Percentiles rank a stretch among this genome's conserved stretches.
phyloP scores from a whole-genome alignment of 2,113 vertebrate species.

The Pyrgilauda ruficollis region DNA sequence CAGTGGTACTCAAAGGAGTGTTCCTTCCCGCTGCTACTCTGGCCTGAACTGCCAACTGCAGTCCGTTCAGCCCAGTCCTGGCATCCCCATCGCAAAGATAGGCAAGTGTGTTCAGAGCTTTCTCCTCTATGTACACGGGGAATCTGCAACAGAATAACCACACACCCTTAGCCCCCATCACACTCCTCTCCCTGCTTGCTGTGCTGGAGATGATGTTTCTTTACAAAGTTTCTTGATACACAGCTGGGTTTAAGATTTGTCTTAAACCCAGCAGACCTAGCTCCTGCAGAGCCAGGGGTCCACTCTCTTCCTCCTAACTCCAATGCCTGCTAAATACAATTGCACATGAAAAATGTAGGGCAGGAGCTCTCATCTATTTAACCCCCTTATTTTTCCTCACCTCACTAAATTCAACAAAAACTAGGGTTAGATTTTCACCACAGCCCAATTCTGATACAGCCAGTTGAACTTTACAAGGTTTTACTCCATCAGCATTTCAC shows the following conservation, averaged over 20 bases:
- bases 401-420: background rate
- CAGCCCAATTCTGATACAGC: background rate
- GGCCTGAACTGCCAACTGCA: constrained; percentile 92
- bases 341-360: background rate
- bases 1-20: background rate
- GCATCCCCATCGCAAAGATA: constrained; percentile 94
- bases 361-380: background rate
- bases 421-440: background rate
- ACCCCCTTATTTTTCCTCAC: background rate
- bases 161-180: background rate
- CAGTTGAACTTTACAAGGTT: background rate
- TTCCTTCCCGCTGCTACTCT: constrained; percentile 67
- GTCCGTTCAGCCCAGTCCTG: constrained; percentile 85
- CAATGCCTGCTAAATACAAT: background rate
- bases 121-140: constrained; percentile 83
- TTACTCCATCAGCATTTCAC: background rate
- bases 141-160: constrained; percentile 71
- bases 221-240: background rate
- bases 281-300: background rate
- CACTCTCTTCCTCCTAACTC: background rate
- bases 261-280: too few species aligned
- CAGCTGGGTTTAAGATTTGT: background rate
- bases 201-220: background rate
- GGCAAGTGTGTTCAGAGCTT: constrained; percentile 88
- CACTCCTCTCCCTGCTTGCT: background rate